phyloP scores from a whole-genome alignment of 2,797 vertebrate genomes.

The Loris lydekkerianus region DNA sequence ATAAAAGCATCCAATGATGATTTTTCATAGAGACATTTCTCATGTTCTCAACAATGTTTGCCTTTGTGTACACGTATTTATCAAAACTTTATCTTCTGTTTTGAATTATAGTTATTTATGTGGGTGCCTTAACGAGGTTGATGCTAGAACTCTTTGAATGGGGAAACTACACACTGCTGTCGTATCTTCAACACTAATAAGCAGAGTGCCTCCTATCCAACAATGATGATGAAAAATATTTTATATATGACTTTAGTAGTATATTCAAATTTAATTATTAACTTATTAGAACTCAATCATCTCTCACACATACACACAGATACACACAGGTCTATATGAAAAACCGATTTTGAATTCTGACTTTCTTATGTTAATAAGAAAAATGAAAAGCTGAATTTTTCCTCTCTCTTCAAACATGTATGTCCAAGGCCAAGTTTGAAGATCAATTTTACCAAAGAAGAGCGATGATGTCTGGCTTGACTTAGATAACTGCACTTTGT shows the following conservation, averaged over 20 bases:
- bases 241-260: neutral
- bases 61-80: neutral
- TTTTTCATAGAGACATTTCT: neutral
- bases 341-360: neutral
- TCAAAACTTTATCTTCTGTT: neutral
- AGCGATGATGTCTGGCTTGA: neutral
- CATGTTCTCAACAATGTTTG: neutral
- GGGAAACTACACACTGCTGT: neutral
- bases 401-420: neutral
- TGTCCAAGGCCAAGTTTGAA: neutral
- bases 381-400: neutral
- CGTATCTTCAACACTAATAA: neutral
- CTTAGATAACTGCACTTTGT: neutral
- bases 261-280: neutral
- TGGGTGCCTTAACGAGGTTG: neutral
- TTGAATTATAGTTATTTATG: neutral
- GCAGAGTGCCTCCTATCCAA: neutral
- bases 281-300: neutral
- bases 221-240: neutral
- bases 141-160: neutral
- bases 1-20: neutral
- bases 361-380: neutral
- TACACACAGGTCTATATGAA: neutral
- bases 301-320: neutral
- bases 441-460: neutral